Evolutionary conservation across 2,888 invertebrate species (phyloP), one percentile per base, ranked within the genome.

Genomic region (Melanargia galathea): DNA sequence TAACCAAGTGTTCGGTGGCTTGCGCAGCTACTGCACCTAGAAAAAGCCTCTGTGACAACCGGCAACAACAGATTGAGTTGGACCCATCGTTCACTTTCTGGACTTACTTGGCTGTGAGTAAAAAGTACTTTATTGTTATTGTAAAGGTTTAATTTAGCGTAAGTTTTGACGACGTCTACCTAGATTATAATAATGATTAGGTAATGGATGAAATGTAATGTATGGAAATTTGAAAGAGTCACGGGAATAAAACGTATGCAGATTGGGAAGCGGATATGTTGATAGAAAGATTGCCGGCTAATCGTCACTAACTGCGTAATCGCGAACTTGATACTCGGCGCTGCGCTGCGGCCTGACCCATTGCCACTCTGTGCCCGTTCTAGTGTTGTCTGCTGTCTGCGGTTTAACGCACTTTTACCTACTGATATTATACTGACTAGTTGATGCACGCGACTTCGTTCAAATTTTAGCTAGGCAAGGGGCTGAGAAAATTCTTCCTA

Each of bases 61-160:
- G 77, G 49, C 90, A 93, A 66, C 92, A 89, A 68, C 87, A 92
- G 38, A 87, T 93, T 20, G 95, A 94, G 75, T 84, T 93, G 65
- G 93, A 95, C 75, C 92, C 94, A 16, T 79, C 84, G 1, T 82
- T 95, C 61, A 95, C 95, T 0, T 96, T 96, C 80, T 95, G 95
- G 95, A 77, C 93, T 0, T 96, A 96, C 78, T 89, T 95, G 35
- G 91, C 88, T 49, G 93, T 95, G 68, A 90, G 94, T 82, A 67
- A 55, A 13, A 40, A 16, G 18, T 13, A 7, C 38, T 38, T 7
- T 6, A 16, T 18, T 7, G 20, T 13, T 13, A 11, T 22, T 22
- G n/a, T n/a, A n/a, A n/a, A n/a, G n/a, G n/a, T n/a, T n/a, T n/a
- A n/a, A n/a, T n/a, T n/a, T n/a, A n/a, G n/a, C n/a, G n/a, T n/a